Evolutionary conservation across 2,797 vertebrate species (phyloP).

Genomic region (Avahi laniger): DNA sequence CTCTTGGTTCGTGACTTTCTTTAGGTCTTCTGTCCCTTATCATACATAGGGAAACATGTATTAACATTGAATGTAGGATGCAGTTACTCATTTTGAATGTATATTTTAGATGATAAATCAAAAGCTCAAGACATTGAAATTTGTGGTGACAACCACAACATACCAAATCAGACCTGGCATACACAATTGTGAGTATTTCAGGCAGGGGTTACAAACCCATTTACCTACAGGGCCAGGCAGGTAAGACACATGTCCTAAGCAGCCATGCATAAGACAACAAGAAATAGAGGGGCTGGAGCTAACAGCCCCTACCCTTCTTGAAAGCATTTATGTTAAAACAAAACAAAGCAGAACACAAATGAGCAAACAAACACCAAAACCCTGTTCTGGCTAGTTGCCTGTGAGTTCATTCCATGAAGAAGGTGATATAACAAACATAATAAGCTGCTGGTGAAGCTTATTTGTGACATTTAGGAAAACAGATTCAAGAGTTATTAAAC

Average conservation of each 20-base stretch:
- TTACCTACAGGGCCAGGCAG: background rate
- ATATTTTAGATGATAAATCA: background rate
- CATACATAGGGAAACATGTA: too few relatives aligned
- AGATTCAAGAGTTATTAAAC: background rate
- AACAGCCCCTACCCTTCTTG: background rate
- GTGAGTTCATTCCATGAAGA: background rate
- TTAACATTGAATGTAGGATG: background rate
- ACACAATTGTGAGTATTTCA: background rate
- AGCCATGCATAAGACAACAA: background rate
- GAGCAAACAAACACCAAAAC: background rate
- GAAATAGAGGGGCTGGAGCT: background rate
- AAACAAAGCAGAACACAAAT: background rate
- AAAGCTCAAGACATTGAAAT: background rate
- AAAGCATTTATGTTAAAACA: background rate
- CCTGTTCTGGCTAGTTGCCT: background rate
- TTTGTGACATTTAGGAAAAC: slow-evolving; percentile 42
- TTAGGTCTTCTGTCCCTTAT: background rate
- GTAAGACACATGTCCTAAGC: background rate
- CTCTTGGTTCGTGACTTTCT: background rate
- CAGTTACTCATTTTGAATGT: background rate
- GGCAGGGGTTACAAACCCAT: background rate
- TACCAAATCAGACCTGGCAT: background rate
- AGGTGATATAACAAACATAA: background rate
- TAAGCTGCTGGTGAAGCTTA: background rate
- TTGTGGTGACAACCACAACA: background rate